A percentile compares a stretch with the other conserved stretches of the same genome.
phyloP scores from a whole-genome alignment of 1,140 invertebrate genomes.

The Gerris buenoi region DNA sequence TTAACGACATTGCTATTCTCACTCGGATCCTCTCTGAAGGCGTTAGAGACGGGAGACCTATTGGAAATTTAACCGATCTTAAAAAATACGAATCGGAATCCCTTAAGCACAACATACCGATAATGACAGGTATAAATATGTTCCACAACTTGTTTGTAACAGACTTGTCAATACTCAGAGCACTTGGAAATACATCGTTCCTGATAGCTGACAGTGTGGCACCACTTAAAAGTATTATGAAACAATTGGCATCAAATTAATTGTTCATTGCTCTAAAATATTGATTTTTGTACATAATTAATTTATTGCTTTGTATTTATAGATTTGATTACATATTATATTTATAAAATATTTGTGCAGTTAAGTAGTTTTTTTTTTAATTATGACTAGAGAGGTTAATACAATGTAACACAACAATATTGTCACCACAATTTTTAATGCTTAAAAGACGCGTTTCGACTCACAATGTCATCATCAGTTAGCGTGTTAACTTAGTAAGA shows the following conservation, averaged over 20 bases:
- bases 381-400: no score
- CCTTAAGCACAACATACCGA: conserved; percentile 74
- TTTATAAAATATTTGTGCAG: no score
- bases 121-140: conserved; percentile 72
- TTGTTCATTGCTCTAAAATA: no score
- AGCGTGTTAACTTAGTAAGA: no score
- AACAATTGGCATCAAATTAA: conserved; percentile 10
- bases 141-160: conserved; percentile 63
- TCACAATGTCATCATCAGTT: no score
- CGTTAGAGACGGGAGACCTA: conserved; percentile 50
- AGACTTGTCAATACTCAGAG: conserved; percentile 33
- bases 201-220: conserved; percentile 63
- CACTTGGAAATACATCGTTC: conserved; percentile 69
- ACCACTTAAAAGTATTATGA: conserved; percentile 45
- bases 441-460: no score
- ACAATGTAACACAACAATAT: no score
- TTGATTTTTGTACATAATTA: no score
- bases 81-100: conserved; percentile 68
- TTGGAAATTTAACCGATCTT: conserved; percentile 56
- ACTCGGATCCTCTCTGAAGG: conserved; percentile 50
- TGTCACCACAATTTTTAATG: no score
- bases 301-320: no score
- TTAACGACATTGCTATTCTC: conserved; percentile 73
- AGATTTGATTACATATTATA: no score
- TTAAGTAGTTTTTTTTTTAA: no score